Percentiles rank a stretch among this genome's conserved stretches.
Conservation (phyloP, 2,797 vertebrate genomes). For the Anguilla marmorata region DNA sequence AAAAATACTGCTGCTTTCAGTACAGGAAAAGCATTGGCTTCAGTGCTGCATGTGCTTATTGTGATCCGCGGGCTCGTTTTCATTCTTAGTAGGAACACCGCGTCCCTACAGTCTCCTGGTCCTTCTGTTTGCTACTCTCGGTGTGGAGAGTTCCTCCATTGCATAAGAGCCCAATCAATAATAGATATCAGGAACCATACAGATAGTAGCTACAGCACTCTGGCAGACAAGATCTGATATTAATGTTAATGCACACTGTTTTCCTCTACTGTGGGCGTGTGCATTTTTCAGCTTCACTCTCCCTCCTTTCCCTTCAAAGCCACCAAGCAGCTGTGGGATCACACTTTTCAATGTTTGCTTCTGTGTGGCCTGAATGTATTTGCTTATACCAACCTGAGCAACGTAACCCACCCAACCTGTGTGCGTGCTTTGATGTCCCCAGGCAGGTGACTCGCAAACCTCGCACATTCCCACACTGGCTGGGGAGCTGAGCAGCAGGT, state of each 20-base stretch:
- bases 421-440: not conserved
- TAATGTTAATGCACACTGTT: not conserved
- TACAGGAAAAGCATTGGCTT: not conserved
- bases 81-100: not conserved
- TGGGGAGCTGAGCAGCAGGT: not conserved
- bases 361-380: not conserved
- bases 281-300: not conserved
- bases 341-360: not conserved
- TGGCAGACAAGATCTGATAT: not conserved
- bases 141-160: not conserved
- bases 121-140: not conserved
- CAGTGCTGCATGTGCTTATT: not conserved
- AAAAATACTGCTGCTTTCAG: not conserved
- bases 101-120: not conserved
- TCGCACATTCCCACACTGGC: not conserved
- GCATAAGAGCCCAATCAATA: constrained; percentile 6
- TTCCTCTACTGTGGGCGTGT: not conserved
- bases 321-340: not conserved
- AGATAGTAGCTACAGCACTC: not conserved
- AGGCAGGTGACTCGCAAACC: not conserved
- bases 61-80: not conserved
- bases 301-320: not conserved
- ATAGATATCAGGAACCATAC: not conserved
- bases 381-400: not conserved
- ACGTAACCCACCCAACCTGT: not conserved